Evolutionary conservation across 2,888 invertebrate species (phyloP), one percentile per base, ranked within the genome.

Genomic region (Sinopyrophorus schimmeli): DNA sequence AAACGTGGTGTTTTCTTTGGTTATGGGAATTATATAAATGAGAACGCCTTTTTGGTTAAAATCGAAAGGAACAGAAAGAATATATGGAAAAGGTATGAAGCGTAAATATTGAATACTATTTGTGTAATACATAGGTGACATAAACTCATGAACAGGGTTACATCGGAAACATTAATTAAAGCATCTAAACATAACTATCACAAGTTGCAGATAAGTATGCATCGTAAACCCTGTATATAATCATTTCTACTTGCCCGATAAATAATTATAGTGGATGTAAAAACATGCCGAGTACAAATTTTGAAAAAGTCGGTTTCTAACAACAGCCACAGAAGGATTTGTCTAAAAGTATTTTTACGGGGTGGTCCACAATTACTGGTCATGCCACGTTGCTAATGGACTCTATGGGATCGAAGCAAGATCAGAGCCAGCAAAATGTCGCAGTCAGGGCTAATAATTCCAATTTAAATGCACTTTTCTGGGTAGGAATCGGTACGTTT

Each of bases 351-450:
- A 40, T 24, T 31, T 6, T 24, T 41, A 35, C 16, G 26, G 30
- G 38, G 38, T 52, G 48, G 44, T 53, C 48, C 53, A 47, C 48
- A 53, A 48, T 30, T 44, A 48, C 42, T 53, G 53, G 47, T 53
- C 53, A 42, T 24, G 48, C 37, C 48, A 30, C 44, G 26, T 27
- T 31, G 27, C 24, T 38, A 38, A 21, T 26, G 38, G 17, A 32
- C 17, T 18, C 16, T 34, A 43, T 34, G 27, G 32, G 32, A 34
- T 43, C 26, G 35, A 24, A 31, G 21, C 20, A 43, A 38, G 35
- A 38, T 32, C 24, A 21, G 23, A 27, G 31, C 24, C 24, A 18
- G 17, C 35, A 28, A 5, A 40, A 40, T 18, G 17, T 12, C 18
- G 26, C 35, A 23, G 18, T 30, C 28, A n/a, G n/a, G 28, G 15